Conservation (phyloP, 2,888 invertebrate species). For the Omphaloscelis lunosa region DNA sequence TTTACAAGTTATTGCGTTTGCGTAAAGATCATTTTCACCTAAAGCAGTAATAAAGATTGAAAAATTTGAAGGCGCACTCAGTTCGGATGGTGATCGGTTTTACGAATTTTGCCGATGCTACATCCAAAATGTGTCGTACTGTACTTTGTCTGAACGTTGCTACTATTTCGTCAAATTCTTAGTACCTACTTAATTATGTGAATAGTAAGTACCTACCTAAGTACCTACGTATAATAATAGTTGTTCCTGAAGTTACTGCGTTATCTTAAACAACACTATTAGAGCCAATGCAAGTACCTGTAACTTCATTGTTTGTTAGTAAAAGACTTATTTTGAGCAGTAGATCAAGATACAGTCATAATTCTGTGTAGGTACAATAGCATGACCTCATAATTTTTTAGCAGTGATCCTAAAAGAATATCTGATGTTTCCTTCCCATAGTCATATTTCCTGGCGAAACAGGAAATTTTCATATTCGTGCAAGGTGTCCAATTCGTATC, state of each 20-base stretch:
- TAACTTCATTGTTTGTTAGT: neutral
- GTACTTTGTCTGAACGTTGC: neutral
- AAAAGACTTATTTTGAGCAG: neutral
- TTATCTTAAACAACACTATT: neutral
- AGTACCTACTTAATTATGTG: neutral
- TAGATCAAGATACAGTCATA: neutral
- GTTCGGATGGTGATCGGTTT: too few species aligned
- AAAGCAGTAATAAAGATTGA: too few species aligned
- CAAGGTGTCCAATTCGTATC: slow-evolving; percentile 56
- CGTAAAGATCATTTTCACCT: too few species aligned
- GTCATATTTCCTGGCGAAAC: slow-evolving; percentile 29
- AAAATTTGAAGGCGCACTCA: too few species aligned
- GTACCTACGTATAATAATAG: neutral
- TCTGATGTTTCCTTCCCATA: slow-evolving; percentile 1
- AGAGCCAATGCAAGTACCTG: neutral
- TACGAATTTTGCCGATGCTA: too few species aligned
- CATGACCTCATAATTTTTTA: too few species aligned
- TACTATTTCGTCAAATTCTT: neutral
- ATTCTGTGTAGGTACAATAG: neutral
- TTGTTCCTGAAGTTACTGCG: neutral
- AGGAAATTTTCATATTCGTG: slow-evolving; percentile 53
- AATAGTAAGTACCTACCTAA: neutral
- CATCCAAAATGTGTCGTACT: too few species aligned
- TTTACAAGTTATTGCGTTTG: too few species aligned
- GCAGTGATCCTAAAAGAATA: neutral